Conservation (phyloP, 2,888 invertebrate genomes). For the Hydroisotoma schaefferi region DNA sequence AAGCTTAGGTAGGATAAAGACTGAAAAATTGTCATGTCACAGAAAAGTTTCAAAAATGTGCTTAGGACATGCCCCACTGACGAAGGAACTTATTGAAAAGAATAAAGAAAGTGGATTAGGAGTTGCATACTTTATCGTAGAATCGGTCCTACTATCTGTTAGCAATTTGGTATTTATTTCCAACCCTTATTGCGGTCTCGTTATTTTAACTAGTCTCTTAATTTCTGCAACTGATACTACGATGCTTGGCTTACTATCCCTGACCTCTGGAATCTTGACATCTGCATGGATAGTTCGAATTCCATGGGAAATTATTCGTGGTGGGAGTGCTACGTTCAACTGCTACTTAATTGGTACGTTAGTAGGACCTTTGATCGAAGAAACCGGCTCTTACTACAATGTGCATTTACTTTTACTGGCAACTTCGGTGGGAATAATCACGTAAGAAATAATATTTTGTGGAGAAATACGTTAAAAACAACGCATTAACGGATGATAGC, state of each 20-base stretch:
- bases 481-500: too few species aligned
- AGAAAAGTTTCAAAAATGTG: too few species aligned
- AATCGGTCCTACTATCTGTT: constrained; percentile 24
- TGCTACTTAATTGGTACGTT: constrained; percentile 31
- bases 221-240: constrained; percentile 26
- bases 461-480: too few species aligned
- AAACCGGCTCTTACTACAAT: not conserved
- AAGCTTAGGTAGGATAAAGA: too few species aligned
- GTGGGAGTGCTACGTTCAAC: constrained; percentile 34
- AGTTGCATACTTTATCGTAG: constrained; percentile 3
- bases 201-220: constrained; percentile 32
- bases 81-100: not conserved
- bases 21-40: too few species aligned
- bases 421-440: constrained; percentile 21
- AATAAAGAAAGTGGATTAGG: not conserved
- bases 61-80: constrained; percentile 19
- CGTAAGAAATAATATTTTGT: too few species aligned
- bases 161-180: constrained; percentile 23
- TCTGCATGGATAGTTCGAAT: constrained; percentile 24
- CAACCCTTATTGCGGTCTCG: constrained; percentile 33
- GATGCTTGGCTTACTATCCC: constrained; percentile 19
- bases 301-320: constrained; percentile 20
- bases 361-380: constrained; percentile 16
- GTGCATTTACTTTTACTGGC: constrained; percentile 20
- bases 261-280: constrained; percentile 28